Base-by-base conservation (phyloP, 1,140 invertebrate genomes). In the Drosophila orena region DNA sequence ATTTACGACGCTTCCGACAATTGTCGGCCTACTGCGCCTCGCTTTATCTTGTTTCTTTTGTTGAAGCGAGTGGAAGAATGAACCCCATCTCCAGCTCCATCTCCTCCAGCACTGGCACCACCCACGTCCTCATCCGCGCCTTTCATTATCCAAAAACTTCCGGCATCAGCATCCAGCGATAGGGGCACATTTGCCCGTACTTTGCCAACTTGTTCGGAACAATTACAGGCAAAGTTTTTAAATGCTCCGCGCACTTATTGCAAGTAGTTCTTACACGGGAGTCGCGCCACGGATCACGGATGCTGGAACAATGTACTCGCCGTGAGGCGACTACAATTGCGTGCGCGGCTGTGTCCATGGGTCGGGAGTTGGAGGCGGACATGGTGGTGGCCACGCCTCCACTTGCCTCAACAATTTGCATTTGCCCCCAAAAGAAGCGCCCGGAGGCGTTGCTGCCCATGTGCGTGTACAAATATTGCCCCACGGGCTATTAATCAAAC, bases 121-220 rank as follows among this genome's bases (percentile, higher is more conserved):
- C 22, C 8, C 3, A 10, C 42, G 17, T 43, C 42, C 42, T 11
- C 42, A 44, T 56, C 42, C 64, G 22, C 61, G 52, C 81, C 72
- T 77, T 79, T 81, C 83, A 88, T 85, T 85, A 86, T 85, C 77
- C 59, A 58, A 70, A 78, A 81, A 77, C 81, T 85, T 84, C 81
- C 77, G 77, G 53, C 62, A 66, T 80, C 52, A 65, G 55, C 66
- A 74, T 40, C 66, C 66, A 79, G 78, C 78, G 65, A 76, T 83
- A 76, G 79, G 68, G 65, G 69, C 47, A 75, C 74, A 88, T 81
- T 78, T 74, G 73, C 49, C 40, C 54, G 38, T 44, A 76, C 73
- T 86, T 83, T 84, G 40, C 34, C 52, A 57, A 49, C 47, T 65
- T 72, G 55, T 52, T 66, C 17, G 27, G 55, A 66, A 75, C 83